Conservation (phyloP, 1,140 invertebrate genomes). For the Drepana arcuata region DNA sequence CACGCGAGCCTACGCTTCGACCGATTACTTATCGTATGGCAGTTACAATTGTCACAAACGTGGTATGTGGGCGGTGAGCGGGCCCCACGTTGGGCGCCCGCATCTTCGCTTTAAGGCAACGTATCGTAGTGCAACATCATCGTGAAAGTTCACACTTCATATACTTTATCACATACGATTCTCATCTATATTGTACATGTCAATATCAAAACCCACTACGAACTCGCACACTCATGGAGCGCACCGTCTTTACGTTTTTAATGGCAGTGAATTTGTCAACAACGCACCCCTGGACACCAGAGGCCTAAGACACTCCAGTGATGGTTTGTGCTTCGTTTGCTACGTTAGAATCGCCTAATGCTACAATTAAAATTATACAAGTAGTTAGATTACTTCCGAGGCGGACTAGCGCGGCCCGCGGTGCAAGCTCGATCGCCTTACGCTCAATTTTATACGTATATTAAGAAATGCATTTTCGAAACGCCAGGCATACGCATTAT, state of each 20-base stretch:
- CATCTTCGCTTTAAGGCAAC: constrained; percentile 60
- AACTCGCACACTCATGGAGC: constrained; percentile 36
- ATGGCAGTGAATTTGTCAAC: constrained; percentile 64
- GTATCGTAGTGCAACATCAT: constrained; percentile 40
- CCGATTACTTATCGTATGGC: constrained; percentile 69
- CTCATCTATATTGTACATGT: constrained; percentile 11
- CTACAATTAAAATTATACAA: constrained; percentile 60
- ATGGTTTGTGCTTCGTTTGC: constrained; percentile 58
- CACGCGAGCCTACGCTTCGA: constrained; percentile 53
- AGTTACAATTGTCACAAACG: constrained; percentile 64
- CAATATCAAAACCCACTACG: constrained; percentile 15
- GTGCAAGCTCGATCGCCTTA: constrained; percentile 58
- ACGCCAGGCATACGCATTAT: constrained; percentile 52
- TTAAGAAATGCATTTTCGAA: constrained; percentile 66
- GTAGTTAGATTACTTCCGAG: constrained; percentile 52
- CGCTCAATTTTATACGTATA: constrained; percentile 51
- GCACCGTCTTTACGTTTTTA: constrained; percentile 48
- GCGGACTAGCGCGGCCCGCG: constrained; percentile 61
- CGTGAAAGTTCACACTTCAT: constrained; percentile 20
- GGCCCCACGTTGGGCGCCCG: constrained; percentile 15
- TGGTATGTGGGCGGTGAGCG: constrained; percentile 24
- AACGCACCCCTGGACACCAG: constrained; percentile 31
- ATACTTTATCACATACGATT: constrained; percentile 11
- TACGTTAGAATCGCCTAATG: constrained; percentile 54
- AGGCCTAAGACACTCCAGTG: constrained; percentile 59